Base-by-base conservation (phyloP, 2,888 invertebrate genomes). In the Mythimna impura region DNA sequence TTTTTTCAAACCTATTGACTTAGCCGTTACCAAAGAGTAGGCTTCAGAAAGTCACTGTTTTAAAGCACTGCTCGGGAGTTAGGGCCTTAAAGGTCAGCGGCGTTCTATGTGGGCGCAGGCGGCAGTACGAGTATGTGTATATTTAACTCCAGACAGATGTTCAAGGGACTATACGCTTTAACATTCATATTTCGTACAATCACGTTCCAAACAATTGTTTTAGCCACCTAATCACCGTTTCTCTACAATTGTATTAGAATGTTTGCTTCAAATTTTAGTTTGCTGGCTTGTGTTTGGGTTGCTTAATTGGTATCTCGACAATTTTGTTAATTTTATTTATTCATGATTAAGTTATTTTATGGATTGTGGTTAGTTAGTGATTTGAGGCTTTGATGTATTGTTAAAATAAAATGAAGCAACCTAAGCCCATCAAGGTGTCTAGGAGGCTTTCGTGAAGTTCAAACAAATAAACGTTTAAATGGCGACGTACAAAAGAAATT, bases 321-420 rank as follows among this genome's bases (percentile, higher is more conserved):
- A 71, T 81, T 81, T 76, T 67, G 70, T 76, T 76, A 55, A 67
- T 60, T 81, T 76, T 71, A 76, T 78, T 76, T 58, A 70, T 76
- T 80, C 22, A 64, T 81, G 54, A 76, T 70, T 81, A 55, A 57
- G 47, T 80, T 80, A 78, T 55, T 50, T 71, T 76, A 65, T 61
- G 57, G 36, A 54, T 64, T 14, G 20, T 50, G 60, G 47, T 61
- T 17, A 60, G 40, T 65, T 25, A 9, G 14, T 55, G 30, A 57
- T 55, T 62, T 30, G 47, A 34, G 30, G 43, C 54, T 62, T 66
- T 52, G 47, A 25, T 34, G 20, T 25, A 8, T 55, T 0, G 7
- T 2, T 7, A 50, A 1, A 25, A 14, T 60, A n/a, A n/a, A 3
- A 9, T 61, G 0, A 60, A 54, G 43, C 14, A 6, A 36, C 5